Evolutionary conservation across 2,113 vertebrate species (phyloP).

Genomic region (Ochotona princeps): DNA sequence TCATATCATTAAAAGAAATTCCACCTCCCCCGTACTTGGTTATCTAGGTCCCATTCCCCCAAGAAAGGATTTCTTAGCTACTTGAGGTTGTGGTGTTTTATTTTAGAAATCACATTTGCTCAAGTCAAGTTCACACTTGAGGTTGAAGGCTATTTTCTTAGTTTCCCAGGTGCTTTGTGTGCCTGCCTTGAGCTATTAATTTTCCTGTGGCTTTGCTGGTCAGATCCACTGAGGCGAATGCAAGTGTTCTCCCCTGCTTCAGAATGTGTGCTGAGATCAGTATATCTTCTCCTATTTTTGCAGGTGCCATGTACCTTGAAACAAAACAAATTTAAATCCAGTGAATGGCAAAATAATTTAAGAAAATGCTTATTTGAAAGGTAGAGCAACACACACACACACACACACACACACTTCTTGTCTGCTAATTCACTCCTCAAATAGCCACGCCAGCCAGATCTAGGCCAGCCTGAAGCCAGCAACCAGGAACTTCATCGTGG

Average conservation of each 20-base stretch:
- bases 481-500: too few species aligned
- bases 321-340: constrained; percentile 63
- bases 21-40: neutral
- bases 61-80: neutral
- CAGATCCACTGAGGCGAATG: constrained; percentile 95
- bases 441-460: too few species aligned
- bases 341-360: neutral
- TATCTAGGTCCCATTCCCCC: neutral
- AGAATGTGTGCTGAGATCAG: constrained; percentile 95
- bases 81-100: constrained; percentile 34
- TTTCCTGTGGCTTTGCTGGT: constrained; percentile 94
- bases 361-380: too few species aligned
- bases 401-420: too few species aligned
- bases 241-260: constrained; percentile 93
- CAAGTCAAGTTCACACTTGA: neutral
- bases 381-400: too few species aligned
- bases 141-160: neutral
- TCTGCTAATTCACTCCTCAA: too few species aligned
- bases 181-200: constrained; percentile 95
- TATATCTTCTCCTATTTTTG: constrained; percentile 94
- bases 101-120: constrained; percentile 14
- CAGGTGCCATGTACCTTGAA: constrained; percentile 94
- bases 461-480: too few species aligned
- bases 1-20: neutral
- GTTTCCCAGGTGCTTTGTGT: constrained; percentile 94